Evolutionary conservation across 2,797 vertebrate species (phyloP).

Genomic region (Adelosebastes latens): DNA sequence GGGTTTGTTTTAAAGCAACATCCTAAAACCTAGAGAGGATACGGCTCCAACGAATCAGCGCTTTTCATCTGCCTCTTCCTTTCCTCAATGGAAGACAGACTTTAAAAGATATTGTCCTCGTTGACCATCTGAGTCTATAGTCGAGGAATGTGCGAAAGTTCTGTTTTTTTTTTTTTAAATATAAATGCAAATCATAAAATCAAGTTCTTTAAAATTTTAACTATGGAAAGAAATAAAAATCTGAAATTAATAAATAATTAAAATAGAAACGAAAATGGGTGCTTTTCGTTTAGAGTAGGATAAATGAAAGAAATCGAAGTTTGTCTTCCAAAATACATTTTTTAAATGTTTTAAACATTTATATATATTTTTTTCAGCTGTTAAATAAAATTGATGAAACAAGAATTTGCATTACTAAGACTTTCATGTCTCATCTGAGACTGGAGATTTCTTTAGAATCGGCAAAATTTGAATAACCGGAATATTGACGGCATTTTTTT

Average conservation of each 20-base stretch:
- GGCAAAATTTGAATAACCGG: neutral
- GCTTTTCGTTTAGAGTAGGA: neutral
- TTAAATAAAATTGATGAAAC: neutral
- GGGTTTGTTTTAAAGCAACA: constrained; percentile 59
- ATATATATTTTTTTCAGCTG: neutral
- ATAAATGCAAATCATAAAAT: neutral
- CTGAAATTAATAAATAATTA: neutral
- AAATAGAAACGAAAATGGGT: neutral
- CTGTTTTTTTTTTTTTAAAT: neutral
- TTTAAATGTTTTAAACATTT: neutral
- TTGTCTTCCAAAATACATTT: neutral
- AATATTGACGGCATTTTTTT: constrained; percentile 1
- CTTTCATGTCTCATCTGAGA: neutral
- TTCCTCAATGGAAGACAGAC: constrained; percentile 10
- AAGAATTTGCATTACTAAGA: neutral
- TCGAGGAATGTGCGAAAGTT: constrained; percentile 22
- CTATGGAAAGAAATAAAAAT: neutral
- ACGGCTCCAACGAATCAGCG: constrained; percentile 27
- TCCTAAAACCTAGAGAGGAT: constrained; percentile 38
- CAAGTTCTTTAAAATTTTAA: neutral
- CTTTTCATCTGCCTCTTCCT: constrained; percentile 41
- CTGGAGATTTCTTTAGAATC: neutral
- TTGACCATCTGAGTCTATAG: constrained; percentile 28
- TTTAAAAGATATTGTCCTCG: constrained; percentile 20
- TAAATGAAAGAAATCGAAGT: neutral